phyloP scores from a whole-genome alignment of 2,113 vertebrate species.

The Coreoperca whiteheadi region DNA sequence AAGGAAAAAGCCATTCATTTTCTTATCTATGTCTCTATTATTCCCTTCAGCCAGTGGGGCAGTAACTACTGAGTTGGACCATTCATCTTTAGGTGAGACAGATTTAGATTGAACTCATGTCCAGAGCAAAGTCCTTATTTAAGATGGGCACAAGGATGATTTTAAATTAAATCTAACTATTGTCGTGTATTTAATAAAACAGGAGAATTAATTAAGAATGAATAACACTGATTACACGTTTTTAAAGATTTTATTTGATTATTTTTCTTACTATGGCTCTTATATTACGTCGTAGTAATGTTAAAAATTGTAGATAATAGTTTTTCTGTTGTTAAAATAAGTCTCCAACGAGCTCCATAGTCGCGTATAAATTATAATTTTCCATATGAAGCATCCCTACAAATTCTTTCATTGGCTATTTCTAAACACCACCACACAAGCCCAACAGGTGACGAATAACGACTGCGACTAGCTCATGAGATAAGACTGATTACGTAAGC shows the following conservation, averaged over 20 bases:
- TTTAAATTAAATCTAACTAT: neutral
- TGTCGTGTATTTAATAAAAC: neutral
- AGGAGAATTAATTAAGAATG: neutral
- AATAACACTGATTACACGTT: neutral
- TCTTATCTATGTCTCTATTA: constrained; percentile 21
- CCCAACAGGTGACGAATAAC: constrained; percentile 10
- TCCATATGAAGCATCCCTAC: neutral
- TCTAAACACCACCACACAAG: neutral
- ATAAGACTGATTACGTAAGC: constrained; percentile 61
- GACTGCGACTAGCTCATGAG: constrained; percentile 25
- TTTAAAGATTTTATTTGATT: neutral
- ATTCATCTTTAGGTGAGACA: constrained; percentile 8
- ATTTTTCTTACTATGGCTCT: too few species aligned
- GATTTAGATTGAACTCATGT: neutral
- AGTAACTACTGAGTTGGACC: neutral
- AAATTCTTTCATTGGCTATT: neutral
- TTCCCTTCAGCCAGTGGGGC: constrained; percentile 1
- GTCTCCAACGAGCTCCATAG: neutral
- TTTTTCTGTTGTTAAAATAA: neutral
- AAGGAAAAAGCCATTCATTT: constrained; percentile 26
- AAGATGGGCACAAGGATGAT: neutral
- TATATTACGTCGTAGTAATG: too few species aligned
- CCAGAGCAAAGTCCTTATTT: neutral
- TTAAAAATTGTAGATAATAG: neutral
- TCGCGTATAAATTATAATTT: neutral